phyloP scores from a whole-genome alignment of 2,888 invertebrate genomes.

The Acronicta aceris region DNA sequence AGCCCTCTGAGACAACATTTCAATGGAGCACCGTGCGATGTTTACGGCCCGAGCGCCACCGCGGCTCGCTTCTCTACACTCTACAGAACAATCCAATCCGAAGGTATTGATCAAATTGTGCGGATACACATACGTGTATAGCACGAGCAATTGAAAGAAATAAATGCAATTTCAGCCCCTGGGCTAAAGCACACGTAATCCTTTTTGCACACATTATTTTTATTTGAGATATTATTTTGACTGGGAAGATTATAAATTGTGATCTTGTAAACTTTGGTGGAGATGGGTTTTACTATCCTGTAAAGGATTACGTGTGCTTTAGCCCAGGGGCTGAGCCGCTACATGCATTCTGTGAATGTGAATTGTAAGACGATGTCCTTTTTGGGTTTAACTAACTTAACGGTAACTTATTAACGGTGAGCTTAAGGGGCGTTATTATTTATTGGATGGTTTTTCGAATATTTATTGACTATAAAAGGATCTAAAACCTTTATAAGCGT shows the following conservation, averaged over 20 bases:
- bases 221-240: constrained; percentile 14
- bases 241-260: background rate
- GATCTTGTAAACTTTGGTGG: constrained; percentile 24
- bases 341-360: background rate
- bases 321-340: constrained; percentile 6
- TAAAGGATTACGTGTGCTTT: too few species aligned
- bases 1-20: constrained; percentile 85
- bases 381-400: too few species aligned
- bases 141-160: constrained; percentile 47
- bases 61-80: constrained; percentile 65
- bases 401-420: too few species aligned
- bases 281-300: constrained; percentile 6
- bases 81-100: constrained; percentile 78
- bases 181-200: too few species aligned
- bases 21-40: constrained; percentile 81
- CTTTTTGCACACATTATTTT: constrained; percentile 12
- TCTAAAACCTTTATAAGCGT: too few species aligned
- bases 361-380: background rate
- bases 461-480: too few species aligned
- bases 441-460: too few species aligned
- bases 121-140: constrained; percentile 52
- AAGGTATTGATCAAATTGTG: constrained; percentile 79
- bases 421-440: too few species aligned
- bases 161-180: constrained; percentile 44
- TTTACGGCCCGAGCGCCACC: constrained; percentile 75